Evolutionary conservation across 2,113 vertebrate species (phyloP), one percentile per base, ranked within the genome.

Genomic region (Sinocyclocheilus anophthalmus): DNA sequence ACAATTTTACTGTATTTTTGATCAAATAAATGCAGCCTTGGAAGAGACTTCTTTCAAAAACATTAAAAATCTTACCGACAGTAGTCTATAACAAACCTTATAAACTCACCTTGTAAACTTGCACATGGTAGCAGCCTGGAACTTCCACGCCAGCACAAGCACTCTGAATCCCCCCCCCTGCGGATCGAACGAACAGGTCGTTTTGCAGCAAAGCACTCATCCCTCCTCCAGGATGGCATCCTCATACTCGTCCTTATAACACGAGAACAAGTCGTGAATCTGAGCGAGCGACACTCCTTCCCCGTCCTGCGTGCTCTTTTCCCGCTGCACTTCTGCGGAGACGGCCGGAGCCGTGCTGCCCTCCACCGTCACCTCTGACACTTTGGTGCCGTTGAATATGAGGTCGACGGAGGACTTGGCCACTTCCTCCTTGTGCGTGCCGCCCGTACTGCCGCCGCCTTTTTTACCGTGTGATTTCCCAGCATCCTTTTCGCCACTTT

Each of bases 61-160:
- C 11, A 50, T 50, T 16, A 10, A 45, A n/a, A 24, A 63, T 63
- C 59, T 24, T 22, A n/a, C 57, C 7, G 6, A 39, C 39, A 39
- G 39, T 39, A 39, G 30, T 39, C 39, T 39, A 39, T 39, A 6
- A 39, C 5, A 39, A 39, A 33, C 30, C 30, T 33, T 33, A 33
- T 33, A 33, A 33, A 33, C 48, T 50, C 48, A 50, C 48, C 48
- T 97, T 92, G 98, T 99, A 94, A 99, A 99, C 95, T 97, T 99
- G 97, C 98, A 99, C 98, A 99, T 99, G 88, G 98, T 99, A 88
- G 98, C 98, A 85, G 98, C 98, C 94, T 99, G 98, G 92, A 99
- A 99, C 94, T 99, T 99, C 98, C 98, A 99, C 87, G 98, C 98
- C 89, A 99, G 95, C 90, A 99, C 96, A 84, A 99, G 96, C 88